Conservation (phyloP, 2,113 vertebrate species). For the Gymnogyps californianus region DNA sequence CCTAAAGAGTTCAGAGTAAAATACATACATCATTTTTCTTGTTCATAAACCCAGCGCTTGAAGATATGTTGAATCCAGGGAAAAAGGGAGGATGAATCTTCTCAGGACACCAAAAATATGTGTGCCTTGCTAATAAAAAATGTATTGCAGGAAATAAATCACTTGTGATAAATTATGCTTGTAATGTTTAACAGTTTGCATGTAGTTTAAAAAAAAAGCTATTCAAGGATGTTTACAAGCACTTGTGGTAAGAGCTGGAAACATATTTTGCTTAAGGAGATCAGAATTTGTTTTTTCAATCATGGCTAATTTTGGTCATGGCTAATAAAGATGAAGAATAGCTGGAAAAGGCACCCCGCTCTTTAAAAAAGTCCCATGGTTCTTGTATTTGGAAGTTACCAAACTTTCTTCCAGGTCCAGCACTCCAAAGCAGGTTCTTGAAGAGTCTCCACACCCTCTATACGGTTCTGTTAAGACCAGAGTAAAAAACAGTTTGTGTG, state of each 20-base stretch:
- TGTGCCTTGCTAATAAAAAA: neutral
- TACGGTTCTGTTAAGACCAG: neutral
- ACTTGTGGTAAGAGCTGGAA: neutral
- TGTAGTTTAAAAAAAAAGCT: neutral
- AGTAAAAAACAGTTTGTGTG: neutral
- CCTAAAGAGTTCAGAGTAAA: neutral
- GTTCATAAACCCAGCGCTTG: neutral
- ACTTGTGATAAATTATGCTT: neutral
- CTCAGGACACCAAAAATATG: neutral
- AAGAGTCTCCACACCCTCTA: neutral
- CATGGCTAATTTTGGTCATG: neutral
- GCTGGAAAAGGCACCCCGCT: neutral
- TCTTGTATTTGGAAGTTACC: neutral
- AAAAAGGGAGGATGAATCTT: neutral
- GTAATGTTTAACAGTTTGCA: neutral
- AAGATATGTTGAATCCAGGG: neutral
- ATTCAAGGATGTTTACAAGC: neutral
- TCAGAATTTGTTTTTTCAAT: neutral
- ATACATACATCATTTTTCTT: neutral
- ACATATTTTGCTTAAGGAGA: neutral
- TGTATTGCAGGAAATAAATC: neutral
- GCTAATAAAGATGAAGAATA: neutral
- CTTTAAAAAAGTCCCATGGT: neutral
- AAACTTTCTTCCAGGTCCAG: neutral
- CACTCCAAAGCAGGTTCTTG: neutral